phyloP scores from a whole-genome alignment of 2,888 invertebrate species.

The Beris chalybata region DNA sequence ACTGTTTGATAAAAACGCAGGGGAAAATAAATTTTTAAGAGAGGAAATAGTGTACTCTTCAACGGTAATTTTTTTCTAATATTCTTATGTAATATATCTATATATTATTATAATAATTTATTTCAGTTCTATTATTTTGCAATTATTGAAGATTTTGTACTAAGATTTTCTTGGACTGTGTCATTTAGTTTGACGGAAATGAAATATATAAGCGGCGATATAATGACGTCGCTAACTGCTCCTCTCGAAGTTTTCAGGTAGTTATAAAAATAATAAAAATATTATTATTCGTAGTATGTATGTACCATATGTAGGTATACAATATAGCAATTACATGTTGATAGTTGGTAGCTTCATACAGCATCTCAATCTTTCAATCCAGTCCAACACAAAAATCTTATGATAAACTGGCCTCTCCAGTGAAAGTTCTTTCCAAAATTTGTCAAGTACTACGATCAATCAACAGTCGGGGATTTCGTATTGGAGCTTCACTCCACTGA shows the following conservation, averaged over 20 bases:
- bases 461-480: no score
- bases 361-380: no score
- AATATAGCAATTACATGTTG: no score
- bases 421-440: no score
- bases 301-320: no score
- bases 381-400: no score
- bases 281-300: no score
- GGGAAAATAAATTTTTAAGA: constrained; percentile 86
- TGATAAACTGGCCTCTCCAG: no score
- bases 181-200: constrained; percentile 84
- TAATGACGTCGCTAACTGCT: constrained; percentile 81
- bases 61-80: constrained; percentile 63
- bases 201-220: constrained; percentile 72
- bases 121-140: constrained; percentile 92
- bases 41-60: constrained; percentile 96
- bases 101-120: constrained; percentile 31
- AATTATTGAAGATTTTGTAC: constrained; percentile 89
- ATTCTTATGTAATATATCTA: constrained; percentile 20
- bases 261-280: constrained; percentile 30
- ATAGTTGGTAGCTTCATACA: no score
- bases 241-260: constrained; percentile 88
- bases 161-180: constrained; percentile 92
- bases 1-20: constrained; percentile 85
- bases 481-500: no score
- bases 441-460: no score